phyloP scores from a whole-genome alignment of 23 tunicate genomes.

The Diplosoma virens region DNA sequence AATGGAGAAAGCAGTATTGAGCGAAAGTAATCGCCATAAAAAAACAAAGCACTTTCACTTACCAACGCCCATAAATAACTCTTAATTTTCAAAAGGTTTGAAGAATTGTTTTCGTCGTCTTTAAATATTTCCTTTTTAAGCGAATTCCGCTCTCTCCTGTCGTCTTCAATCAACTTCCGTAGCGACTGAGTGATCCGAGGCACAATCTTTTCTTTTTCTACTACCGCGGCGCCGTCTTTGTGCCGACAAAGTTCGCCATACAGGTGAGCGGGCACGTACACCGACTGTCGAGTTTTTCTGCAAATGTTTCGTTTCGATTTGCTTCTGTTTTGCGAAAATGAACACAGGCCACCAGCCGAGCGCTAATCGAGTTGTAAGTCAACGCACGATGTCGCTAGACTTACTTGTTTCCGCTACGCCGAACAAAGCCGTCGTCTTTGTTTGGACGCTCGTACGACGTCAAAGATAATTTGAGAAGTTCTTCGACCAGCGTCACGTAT shows the following conservation, averaged over 20 bases:
- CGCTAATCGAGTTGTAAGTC: too few species aligned
- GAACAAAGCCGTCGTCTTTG: slow-evolving; percentile 77
- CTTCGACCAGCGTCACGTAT: slow-evolving; percentile 79
- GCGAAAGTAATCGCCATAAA: too few species aligned
- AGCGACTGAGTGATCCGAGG: slow-evolving; percentile 34
- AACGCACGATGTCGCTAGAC: too few species aligned
- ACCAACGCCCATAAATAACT: slow-evolving; percentile 88
- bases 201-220: slow-evolving; percentile 36
- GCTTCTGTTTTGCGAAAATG: too few species aligned
- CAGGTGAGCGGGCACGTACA: slow-evolving; percentile 79
- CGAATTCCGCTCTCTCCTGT: background rate
- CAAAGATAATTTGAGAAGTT: slow-evolving; percentile 64
- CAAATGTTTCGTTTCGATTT: too few species aligned
- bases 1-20: too few species aligned
- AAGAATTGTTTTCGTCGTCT: background rate
- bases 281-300: slow-evolving; percentile 61
- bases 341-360: too few species aligned
- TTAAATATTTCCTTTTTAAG: slow-evolving; percentile 13
- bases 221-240: slow-evolving; percentile 43
- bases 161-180: slow-evolving; percentile 16
- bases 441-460: slow-evolving; percentile 59
- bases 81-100: slow-evolving; percentile 38
- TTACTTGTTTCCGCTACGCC: slow-evolving; percentile 68
- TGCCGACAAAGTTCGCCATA: slow-evolving; percentile 86
- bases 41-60: too few species aligned